phyloP scores from a whole-genome alignment of 2,797 vertebrate species.

The Microcaecilia unicolor region DNA sequence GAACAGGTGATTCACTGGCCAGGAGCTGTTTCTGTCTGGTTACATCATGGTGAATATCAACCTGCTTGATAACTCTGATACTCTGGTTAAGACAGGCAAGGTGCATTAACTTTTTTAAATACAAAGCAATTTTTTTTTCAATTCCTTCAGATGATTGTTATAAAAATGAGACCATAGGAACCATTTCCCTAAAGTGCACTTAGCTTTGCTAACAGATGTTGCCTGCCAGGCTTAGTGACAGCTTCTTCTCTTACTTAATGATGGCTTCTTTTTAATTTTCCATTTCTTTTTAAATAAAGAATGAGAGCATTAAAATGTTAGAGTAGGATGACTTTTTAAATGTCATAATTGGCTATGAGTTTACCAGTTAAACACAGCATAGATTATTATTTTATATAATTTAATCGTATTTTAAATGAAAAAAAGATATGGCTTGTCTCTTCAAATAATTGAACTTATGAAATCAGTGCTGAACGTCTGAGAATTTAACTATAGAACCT shows the following conservation, averaged over 20 bases:
- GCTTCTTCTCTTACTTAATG: conserved; percentile 27
- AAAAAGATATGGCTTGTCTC: conserved; percentile 33
- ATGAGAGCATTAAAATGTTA: conserved; percentile 31
- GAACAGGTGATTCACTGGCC: too few relatives aligned
- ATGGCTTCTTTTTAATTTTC: conserved; percentile 34
- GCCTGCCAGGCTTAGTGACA: conserved; percentile 21
- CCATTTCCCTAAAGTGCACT: conserved; percentile 11
- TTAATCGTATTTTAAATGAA: conserved; percentile 42
- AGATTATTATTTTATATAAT: conserved; percentile 41
- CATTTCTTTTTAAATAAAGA: conserved; percentile 44
- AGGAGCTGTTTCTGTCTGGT: too few relatives aligned
- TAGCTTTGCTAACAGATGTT: conserved; percentile 8
- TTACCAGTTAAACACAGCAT: conserved; percentile 36
- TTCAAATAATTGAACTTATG: conserved; percentile 40
- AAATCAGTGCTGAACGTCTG: conserved; percentile 28
- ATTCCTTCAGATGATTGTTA: neutral
- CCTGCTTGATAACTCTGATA: too few relatives aligned
- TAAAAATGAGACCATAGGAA: neutral
- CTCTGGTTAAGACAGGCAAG: too few relatives aligned
- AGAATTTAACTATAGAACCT: conserved; percentile 32
- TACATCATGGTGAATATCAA: too few relatives aligned
- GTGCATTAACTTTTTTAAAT: conserved; percentile 4
- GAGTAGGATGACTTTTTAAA: conserved; percentile 9
- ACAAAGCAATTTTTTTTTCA: neutral
- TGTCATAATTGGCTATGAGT: conserved; percentile 35